Base-by-base conservation (phyloP, 2,888 invertebrate genomes). In the Dione juno region DNA sequence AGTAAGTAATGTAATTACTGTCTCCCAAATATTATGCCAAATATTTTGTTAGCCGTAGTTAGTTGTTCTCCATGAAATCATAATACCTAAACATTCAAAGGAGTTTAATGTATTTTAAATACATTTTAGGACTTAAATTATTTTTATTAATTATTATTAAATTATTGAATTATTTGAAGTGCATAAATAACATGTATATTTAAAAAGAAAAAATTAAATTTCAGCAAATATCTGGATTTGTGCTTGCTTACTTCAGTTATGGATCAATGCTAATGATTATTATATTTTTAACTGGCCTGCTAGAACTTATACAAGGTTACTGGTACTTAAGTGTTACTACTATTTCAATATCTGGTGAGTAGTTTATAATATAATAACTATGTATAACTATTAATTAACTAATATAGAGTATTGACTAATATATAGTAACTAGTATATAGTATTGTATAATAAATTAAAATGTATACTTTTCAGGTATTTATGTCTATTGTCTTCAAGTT, bases 231-330 rank as follows among this genome's bases (percentile, higher is more conserved):
- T 11, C 37, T 7, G 54, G 63, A 48, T 69, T 54, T 64, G 63
- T 69, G 10, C 53, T 69, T n/a, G 68, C 63, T 3, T 69, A 69
- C 61, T 69, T 69, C 45, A 35, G 45, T 14, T 69, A 69, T 54
- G 63, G 63, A n/a, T 48, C 45, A 13, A 54, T 69, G 68, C 63
- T 69, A 1, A 13, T 54, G 19, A 54, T 64, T 21, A 35, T 69
- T 8, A 10, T 69, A 21, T 45, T 54, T 19, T 11, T 69, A 37
- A 64, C 45, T 13, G 52, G 63, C 35, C 19, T 69, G n/a, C 48
- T 69, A 61, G 45, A 63, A 45, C 21, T 69, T 11, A 11, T 69
- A 37, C 68, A 69, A 40, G 21, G 43, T n/a, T 45, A 54, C 21
- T 69, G 68, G 68, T 8, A n/a, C 9, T 8, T 54, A 13, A 63